phyloP scores from a whole-genome alignment of 1,140 invertebrate genomes.

The Temnothorax curvispinosus region DNA sequence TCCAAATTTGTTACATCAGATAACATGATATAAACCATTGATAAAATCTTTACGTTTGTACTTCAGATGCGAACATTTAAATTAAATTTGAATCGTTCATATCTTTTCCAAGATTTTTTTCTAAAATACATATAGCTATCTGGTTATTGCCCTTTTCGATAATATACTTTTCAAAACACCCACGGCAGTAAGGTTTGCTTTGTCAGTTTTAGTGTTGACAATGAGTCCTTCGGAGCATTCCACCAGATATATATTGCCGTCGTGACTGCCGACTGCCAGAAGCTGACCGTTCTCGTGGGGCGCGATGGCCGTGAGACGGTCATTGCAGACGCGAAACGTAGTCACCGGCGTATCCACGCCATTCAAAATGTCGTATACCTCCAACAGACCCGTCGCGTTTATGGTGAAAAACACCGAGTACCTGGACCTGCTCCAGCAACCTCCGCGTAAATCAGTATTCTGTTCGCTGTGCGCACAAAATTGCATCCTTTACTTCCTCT shows the following conservation, averaged over 20 bases:
- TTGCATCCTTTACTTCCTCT: background rate
- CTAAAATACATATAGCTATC: background rate
- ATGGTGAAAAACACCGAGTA: slow-evolving; percentile 80
- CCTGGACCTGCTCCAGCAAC: slow-evolving; percentile 94
- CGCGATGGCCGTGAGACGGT: slow-evolving; percentile 87
- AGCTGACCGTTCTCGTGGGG: slow-evolving; percentile 87
- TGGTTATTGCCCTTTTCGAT: background rate
- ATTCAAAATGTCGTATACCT: slow-evolving; percentile 95
- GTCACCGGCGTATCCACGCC: slow-evolving; percentile 92
- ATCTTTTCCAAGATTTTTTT: background rate
- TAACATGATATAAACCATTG: background rate
- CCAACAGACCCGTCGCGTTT: slow-evolving; percentile 90
- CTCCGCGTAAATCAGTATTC: slow-evolving; percentile 89
- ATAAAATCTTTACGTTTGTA: background rate
- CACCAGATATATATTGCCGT: slow-evolving; percentile 93
- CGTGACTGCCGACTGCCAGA: slow-evolving; percentile 92
- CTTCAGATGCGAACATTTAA: background rate
- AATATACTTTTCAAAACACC: background rate
- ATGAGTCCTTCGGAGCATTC: slow-evolving; percentile 93
- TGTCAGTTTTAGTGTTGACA: slow-evolving; percentile 93
- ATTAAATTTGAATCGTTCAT: background rate
- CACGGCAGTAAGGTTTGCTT: slow-evolving; percentile 91
- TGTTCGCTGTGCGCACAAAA: slow-evolving; percentile 26
- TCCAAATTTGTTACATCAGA: background rate
- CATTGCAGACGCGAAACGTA: slow-evolving; percentile 90